Conservation (phyloP, 2,888 invertebrate species). For the Baronia brevicornis region DNA sequence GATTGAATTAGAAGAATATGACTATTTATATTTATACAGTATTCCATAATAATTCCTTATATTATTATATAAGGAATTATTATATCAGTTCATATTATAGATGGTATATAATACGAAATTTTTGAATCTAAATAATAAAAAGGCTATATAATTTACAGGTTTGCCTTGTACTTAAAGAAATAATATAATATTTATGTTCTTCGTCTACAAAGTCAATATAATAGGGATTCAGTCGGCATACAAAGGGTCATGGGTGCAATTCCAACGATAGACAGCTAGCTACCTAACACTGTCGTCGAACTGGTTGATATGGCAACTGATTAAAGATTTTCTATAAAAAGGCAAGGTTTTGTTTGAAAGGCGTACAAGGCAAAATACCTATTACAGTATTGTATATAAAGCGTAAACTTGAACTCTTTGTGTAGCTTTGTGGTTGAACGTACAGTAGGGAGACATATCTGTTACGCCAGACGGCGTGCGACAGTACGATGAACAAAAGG, state of each 20-base stretch:
- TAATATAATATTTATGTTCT: no score
- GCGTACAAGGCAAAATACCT: constrained; percentile 1
- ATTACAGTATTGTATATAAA: not conserved
- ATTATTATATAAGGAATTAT: no score
- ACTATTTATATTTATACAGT: no score
- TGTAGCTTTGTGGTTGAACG: constrained; percentile 8
- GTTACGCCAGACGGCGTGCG: constrained; percentile 14
- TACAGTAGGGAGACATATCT: constrained; percentile 13
- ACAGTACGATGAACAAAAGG: constrained; percentile 15
- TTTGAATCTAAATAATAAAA: no score
- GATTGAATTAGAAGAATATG: no score
- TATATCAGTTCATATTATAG: no score
- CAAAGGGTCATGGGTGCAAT: constrained; percentile 10
- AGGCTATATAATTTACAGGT: no score
- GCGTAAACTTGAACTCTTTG: constrained; percentile 3
- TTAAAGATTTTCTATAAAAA: constrained; percentile 3
- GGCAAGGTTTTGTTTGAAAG: not conserved
- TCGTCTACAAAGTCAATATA: no score
- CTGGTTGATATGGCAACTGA: constrained; percentile 15
- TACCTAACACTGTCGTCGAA: constrained; percentile 11
- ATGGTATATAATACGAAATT: no score
- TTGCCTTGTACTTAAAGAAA: no score
- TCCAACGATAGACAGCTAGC: constrained; percentile 9
- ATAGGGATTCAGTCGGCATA: constrained; percentile 6
- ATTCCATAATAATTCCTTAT: no score